phyloP scores from a whole-genome alignment of 2,888 invertebrate species.

The Esperia sulphurella region DNA sequence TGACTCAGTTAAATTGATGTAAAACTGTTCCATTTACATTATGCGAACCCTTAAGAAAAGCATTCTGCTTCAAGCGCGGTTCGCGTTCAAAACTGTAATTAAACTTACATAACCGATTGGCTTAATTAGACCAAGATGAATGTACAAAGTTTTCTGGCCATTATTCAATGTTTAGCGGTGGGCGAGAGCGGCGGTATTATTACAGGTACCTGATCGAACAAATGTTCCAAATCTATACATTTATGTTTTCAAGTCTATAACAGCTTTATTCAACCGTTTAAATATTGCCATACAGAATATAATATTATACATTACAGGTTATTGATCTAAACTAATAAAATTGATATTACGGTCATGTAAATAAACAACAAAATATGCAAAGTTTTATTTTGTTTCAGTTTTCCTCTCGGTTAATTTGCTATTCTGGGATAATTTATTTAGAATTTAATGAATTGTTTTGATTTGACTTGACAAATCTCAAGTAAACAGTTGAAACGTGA shows the following conservation, averaged over 20 bases:
- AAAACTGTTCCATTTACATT: too few species aligned
- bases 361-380: too few species aligned
- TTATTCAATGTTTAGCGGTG: slow-evolving; percentile 25
- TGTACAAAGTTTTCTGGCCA: slow-evolving; percentile 39
- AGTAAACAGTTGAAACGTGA: neutral
- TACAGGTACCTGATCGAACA: slow-evolving; percentile 3
- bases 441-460: neutral
- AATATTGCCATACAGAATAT: too few species aligned
- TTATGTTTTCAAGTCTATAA: too few species aligned
- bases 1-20: too few species aligned
- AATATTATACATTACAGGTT: too few species aligned
- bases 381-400: too few species aligned
- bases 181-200: neutral
- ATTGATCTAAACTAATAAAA: too few species aligned
- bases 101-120: slow-evolving; percentile 45
- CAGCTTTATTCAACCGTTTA: too few species aligned
- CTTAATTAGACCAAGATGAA: slow-evolving; percentile 49
- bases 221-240: slow-evolving; percentile 1
- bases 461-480: neutral
- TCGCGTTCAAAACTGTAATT: slow-evolving; percentile 23
- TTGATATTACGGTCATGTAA: too few species aligned
- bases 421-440: too few species aligned
- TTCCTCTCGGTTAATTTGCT: too few species aligned
- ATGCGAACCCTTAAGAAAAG: neutral
- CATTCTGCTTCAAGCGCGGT: neutral